Base-by-base conservation (phyloP, 2,113 vertebrate species). In the Myrmecophaga tridactyla region DNA sequence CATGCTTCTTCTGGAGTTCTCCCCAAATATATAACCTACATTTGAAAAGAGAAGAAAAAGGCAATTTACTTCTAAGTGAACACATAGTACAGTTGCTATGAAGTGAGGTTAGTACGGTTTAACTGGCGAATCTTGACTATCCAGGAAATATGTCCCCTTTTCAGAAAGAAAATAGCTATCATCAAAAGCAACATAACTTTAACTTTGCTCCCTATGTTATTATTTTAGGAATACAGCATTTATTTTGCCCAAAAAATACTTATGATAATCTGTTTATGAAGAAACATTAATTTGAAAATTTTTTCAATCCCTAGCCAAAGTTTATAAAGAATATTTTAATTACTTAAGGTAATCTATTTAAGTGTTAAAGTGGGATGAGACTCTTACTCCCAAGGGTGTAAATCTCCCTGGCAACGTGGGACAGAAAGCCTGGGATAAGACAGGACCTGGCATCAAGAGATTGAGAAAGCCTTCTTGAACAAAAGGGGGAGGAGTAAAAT, bases 11-110 rank as follows among this genome's bases (percentile, higher is more conserved):
- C 99, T 60, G 99, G 99, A 48, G 98, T 98, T 98, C 99, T 99
- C 96, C 98, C 98, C 86, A 99, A 98, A 97, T 99, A 98, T 99
- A 99, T 99, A 95, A 99, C 99, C 99, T 99, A 91, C 67, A 97
- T 98, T 96, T 85, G 86, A 86, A 97, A 94, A 97, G 76, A 97
- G 8, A 97, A 93, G 97, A 62, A 94, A 46, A 94, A 78, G n/a
- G 51, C 43, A 89, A 67, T 91, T 97, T 96, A 97, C 18, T 95
- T 86, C 77, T 92, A 87, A 93, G 39, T 62, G 9, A 92, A 96
- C 81, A 80, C 25, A 86, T 3, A 75, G 48, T 46, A 14, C 36
- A 39, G 7, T 46, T 81, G 63, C 60, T 67, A 56, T 4, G 1
- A 96, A 86, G 43, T 29, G 15, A 43, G 15, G 14, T 76, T n/a